Percentiles rank a stretch among this genome's conserved stretches.
phyloP scores from a whole-genome alignment of 1,140 invertebrate genomes.

The Diorhabda elongata region DNA sequence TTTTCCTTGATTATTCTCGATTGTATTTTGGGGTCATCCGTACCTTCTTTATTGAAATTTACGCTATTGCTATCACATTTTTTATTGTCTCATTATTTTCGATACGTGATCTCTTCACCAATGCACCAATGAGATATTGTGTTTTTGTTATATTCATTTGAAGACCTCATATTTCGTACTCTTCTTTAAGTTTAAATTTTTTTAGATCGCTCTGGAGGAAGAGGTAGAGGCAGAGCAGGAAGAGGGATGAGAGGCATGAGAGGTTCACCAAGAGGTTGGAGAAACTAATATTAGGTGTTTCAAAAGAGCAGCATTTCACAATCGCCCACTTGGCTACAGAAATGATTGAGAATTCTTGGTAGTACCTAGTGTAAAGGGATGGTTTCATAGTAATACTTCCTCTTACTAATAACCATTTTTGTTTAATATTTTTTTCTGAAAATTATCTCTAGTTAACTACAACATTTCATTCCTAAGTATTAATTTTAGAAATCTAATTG shows the following conservation, averaged over 20 bases:
- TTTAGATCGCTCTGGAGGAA: conserved; percentile 13
- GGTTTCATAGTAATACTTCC: too few relatives aligned
- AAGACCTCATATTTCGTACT: not conserved
- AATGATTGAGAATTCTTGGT: not conserved
- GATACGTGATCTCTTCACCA: not conserved
- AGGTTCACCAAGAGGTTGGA: conserved; percentile 22
- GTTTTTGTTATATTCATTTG: conserved; percentile 6
- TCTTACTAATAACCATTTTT: too few relatives aligned
- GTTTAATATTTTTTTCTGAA: too few relatives aligned
- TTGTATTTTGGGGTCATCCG: too few relatives aligned
- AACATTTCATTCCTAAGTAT: too few relatives aligned
- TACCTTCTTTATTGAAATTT: too few relatives aligned
- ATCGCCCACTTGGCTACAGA: not conserved
- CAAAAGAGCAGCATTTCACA: too few relatives aligned
- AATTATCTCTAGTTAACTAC: too few relatives aligned
- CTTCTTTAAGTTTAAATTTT: conserved; percentile 6
- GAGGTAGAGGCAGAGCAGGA: conserved; percentile 43
- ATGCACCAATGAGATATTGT: too few relatives aligned
- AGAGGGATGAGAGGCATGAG: conserved; percentile 38
- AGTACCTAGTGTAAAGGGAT: too few relatives aligned
- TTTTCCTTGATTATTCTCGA: too few relatives aligned
- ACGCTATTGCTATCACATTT: not conserved
- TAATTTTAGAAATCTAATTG: too few relatives aligned
- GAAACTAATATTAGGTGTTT: conserved; percentile 6
- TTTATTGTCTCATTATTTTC: not conserved